phyloP scores from a whole-genome alignment of 1,140 invertebrate genomes.

The Ostrea denselamellosa region DNA sequence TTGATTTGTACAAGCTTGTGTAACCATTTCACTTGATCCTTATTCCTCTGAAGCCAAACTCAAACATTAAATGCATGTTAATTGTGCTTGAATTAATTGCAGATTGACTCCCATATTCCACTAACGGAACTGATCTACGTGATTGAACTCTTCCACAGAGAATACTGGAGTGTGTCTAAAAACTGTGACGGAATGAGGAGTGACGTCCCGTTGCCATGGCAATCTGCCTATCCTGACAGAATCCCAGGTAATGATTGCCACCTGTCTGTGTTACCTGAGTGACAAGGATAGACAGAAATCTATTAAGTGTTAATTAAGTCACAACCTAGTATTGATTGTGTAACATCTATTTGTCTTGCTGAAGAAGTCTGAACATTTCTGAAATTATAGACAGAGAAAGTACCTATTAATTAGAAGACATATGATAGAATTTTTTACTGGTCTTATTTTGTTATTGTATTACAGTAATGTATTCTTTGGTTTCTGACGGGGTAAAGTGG shows the following conservation, averaged over 20 bases:
- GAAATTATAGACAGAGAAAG: no score
- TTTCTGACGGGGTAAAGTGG: no score
- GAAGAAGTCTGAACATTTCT: no score
- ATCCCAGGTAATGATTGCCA: background rate
- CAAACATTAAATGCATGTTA: conserved; percentile 16
- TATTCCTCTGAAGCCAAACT: background rate
- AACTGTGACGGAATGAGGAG: background rate
- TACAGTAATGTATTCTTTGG: no score
- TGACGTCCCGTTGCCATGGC: background rate
- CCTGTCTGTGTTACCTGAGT: background rate
- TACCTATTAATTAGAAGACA: no score
- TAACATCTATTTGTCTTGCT: no score
- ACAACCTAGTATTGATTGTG: no score
- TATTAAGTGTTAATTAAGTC: no score
- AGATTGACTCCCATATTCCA: background rate
- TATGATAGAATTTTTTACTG: no score
- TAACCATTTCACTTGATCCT: background rate
- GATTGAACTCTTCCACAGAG: background rate
- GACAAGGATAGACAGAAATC: background rate
- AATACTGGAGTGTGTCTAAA: background rate
- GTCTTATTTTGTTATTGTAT: no score
- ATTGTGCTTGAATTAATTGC: background rate
- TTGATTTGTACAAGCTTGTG: background rate
- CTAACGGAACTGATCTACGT: background rate
- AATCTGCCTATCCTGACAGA: background rate